Percentiles rank a stretch among this genome's conserved stretches.
Conservation (phyloP, 1,140 invertebrate genomes). For the Delia radicum region DNA sequence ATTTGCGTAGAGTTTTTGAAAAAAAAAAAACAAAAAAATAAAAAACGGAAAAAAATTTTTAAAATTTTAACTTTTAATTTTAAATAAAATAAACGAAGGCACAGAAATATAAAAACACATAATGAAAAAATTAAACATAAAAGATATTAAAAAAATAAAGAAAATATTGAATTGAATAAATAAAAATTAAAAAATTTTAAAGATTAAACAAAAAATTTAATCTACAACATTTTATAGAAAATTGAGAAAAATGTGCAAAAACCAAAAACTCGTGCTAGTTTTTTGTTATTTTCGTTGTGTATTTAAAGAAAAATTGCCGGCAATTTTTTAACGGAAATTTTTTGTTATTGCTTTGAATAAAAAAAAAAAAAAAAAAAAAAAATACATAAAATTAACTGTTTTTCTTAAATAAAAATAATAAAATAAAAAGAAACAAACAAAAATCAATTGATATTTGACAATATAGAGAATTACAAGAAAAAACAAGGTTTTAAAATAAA, state of each 20-base stretch:
- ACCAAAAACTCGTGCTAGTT: background rate
- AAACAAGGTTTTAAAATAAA: too few species aligned
- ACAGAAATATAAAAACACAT: too few species aligned
- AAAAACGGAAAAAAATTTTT: too few species aligned
- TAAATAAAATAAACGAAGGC: too few species aligned
- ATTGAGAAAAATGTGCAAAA: background rate
- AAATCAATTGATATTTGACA: too few species aligned
- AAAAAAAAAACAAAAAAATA: background rate
- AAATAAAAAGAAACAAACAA: too few species aligned
- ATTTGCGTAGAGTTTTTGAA: background rate
- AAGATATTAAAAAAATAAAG: background rate
- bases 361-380: background rate
- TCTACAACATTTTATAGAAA: background rate
- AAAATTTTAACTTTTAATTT: too few species aligned
- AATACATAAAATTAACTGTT: too few species aligned
- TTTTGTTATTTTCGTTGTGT: too few species aligned
- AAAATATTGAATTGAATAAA: background rate
- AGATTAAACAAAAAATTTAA: background rate
- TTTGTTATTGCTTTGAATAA: background rate
- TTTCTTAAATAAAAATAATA: too few species aligned
- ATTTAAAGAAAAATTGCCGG: background rate
- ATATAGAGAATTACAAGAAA: too few species aligned
- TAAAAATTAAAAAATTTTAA: background rate
- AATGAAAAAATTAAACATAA: too few species aligned
- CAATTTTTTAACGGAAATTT: background rate